These are phyloP conservation scores for Periplaneta americana DNA, from an alignment of 1,140 invertebrate genomes.

Conservation along the genomic window DNA sequence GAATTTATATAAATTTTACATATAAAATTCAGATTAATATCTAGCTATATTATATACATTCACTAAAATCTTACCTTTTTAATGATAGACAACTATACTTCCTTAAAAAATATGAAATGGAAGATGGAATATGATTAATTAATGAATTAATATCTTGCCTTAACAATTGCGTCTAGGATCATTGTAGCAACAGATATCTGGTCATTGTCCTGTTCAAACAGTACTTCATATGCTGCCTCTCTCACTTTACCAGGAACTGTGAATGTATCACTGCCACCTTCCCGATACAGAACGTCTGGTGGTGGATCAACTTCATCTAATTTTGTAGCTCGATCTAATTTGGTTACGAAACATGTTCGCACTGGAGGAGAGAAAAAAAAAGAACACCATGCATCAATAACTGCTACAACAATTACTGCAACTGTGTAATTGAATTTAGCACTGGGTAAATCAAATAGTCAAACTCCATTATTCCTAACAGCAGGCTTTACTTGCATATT, in stretches of 20 bases:
- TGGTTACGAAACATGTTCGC: conserved; percentile 79
- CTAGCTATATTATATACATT: too few species aligned
- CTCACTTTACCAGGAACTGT: conserved; percentile 63
- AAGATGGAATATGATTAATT: too few species aligned
- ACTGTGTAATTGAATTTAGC: background rate
- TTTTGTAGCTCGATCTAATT: conserved; percentile 53
- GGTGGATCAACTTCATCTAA: conserved; percentile 40
- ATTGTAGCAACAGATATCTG: conserved; percentile 77
- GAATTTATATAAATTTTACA: too few species aligned
- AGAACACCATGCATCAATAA: background rate
- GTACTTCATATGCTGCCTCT: conserved; percentile 72
- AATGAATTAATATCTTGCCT: conserved; percentile 44
- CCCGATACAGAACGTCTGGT: conserved; percentile 65
- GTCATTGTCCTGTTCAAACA: conserved; percentile 83
- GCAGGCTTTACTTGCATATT: too few species aligned
- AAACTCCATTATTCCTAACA: background rate
- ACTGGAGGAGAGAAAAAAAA: conserved; percentile 34
- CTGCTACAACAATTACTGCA: background rate
- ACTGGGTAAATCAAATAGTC: too few species aligned
- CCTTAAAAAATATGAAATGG: too few species aligned
- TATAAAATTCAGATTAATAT: too few species aligned
- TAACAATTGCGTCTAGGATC: conserved; percentile 71
- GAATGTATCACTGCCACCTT: conserved; percentile 45
- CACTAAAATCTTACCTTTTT: too few species aligned
- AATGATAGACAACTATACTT: too few species aligned